phyloP scores from a whole-genome alignment of 2,797 vertebrate species.

The Lagodon rhomboides region DNA sequence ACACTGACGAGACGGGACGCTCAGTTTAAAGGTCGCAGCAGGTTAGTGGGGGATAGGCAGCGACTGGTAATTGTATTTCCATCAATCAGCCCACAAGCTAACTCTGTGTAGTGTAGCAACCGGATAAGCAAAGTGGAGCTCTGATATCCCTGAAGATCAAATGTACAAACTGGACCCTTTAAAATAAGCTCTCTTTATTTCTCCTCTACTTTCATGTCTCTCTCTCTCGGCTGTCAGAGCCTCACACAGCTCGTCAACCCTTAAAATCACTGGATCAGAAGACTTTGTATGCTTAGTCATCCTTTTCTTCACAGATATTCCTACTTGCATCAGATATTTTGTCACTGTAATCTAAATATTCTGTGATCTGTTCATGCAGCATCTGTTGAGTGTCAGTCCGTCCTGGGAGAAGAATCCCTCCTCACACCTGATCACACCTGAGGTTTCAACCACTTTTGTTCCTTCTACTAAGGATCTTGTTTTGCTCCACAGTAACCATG shows the following conservation, averaged over 20 bases:
- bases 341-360: too few relatives aligned
- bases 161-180: not conserved
- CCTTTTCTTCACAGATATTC: too few relatives aligned
- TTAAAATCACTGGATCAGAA: too few relatives aligned
- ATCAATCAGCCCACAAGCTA: not conserved
- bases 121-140: not conserved
- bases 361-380: too few relatives aligned
- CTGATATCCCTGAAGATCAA: not conserved
- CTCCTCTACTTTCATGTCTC: too few relatives aligned
- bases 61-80: not conserved
- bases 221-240: too few relatives aligned
- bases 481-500: not conserved
- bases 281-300: too few relatives aligned
- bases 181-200: not conserved
- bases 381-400: too few relatives aligned
- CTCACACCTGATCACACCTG: not conserved
- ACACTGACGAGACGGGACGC: not conserved
- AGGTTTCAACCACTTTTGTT: constrained; percentile 3
- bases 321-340: too few relatives aligned
- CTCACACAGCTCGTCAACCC: too few relatives aligned
- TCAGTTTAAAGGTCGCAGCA: not conserved
- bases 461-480: not conserved
- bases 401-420: too few relatives aligned
- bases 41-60: constrained; percentile 12
- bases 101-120: not conserved